phyloP scores from a whole-genome alignment of 2,888 invertebrate genomes.

The Maniola hyperantus region DNA sequence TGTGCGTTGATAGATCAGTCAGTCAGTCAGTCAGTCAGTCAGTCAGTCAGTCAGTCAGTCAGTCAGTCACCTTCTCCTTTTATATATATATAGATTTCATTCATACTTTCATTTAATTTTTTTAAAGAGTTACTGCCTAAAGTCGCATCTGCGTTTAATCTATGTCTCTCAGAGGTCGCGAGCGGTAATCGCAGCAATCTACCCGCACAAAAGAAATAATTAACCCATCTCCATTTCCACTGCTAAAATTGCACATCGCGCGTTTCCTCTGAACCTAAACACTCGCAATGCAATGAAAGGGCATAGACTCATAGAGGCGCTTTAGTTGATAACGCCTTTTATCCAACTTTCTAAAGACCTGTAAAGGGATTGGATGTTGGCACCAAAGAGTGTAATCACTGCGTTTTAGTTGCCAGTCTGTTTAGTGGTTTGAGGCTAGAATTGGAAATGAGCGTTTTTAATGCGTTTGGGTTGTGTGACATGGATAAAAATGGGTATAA shows the following conservation, averaged over 20 bases:
- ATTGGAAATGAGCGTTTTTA: conserved; percentile 10
- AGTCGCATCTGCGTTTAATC: conserved; percentile 18
- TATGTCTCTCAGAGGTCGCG: conserved; percentile 29
- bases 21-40: too few species aligned
- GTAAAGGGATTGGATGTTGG: conserved; percentile 17
- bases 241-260: conserved; percentile 47
- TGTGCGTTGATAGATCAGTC: too few species aligned
- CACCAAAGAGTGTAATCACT: conserved; percentile 5
- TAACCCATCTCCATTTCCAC: conserved; percentile 63
- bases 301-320: conserved; percentile 16
- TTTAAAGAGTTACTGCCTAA: background rate
- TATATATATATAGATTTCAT: too few species aligned
- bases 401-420: background rate
- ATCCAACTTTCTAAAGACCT: conserved; percentile 15
- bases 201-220: conserved; percentile 73
- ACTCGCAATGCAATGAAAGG: conserved; percentile 27
- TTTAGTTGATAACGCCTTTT: conserved; percentile 27
- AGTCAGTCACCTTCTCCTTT: too few species aligned
- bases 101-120: too few species aligned
- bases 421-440: conserved; percentile 10
- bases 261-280: conserved; percentile 2
- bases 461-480: conserved; percentile 4
- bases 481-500: background rate
- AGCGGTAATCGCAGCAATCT: conserved; percentile 69
- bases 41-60: too few species aligned